Evolutionary conservation across 2,113 vertebrate species (phyloP), one percentile per base, ranked within the genome.

Genomic region (Otis tarda): DNA sequence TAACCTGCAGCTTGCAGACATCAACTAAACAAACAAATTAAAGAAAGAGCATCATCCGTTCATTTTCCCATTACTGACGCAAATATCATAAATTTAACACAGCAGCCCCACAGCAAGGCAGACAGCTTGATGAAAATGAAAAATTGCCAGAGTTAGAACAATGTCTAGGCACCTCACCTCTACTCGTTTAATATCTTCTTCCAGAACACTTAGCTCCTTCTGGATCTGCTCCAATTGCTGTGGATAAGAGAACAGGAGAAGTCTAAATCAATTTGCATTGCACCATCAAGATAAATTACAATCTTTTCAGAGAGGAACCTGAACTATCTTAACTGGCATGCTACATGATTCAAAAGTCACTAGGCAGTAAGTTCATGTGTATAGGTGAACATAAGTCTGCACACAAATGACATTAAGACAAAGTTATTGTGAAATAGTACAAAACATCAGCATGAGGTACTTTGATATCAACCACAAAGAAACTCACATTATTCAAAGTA

Each of bases 191-290:
- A 99, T 99, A 98, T 99, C 99, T 78, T 99, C 99, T 97, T 99
- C 99, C 89, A 99, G 98, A 96, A 99, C 99, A 98, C 98, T 99
- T 61, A 99, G 98, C 95, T 99, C 99, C 97, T 99, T 99, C 98
- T 99, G 99, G 93, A 99, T 98, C 97, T 99, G 99, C 94, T 99
- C 99, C 97, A 99, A 85, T 98, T 99, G 99, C 99, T 99, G 97
- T 83, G 94, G 94, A 98, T 49, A 83, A 97, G 91, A 98, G 45
- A 92, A 94, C 5, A n/a, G 68, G 78, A 92, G 55, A 97, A 67
- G 89, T 83, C 91, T 97, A 93, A 97, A 94, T 81, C 94, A 98
- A 97, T 97, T 76, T 77, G 93, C 33, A 95, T n/a, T 74, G 91
- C 69, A 96, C 9, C 41, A 94, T 0, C 41, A 67, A 69, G 28